These are phyloP conservation scores for Thumatha senex DNA, from an alignment of 2,888 invertebrate species.

Conservation along the genomic window DNA sequence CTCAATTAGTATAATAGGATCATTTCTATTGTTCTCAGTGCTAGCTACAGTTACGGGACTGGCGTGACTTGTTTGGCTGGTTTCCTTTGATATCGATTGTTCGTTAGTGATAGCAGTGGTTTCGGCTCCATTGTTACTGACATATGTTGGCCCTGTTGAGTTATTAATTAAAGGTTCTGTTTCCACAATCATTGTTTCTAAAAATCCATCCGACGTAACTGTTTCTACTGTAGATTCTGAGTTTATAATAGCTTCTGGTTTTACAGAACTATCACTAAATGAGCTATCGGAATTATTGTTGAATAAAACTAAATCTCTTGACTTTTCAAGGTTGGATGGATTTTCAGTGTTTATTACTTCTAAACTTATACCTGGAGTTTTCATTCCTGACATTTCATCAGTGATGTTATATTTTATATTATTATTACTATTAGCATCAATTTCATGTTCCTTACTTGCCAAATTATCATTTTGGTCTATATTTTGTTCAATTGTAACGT, in stretches of 20 bases:
- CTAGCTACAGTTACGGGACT: background rate
- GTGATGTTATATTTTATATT: background rate
- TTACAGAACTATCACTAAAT: background rate
- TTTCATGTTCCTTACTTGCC: background rate
- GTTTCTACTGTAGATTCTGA: background rate
- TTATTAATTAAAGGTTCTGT: background rate
- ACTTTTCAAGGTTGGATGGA: background rate
- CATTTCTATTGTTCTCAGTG: slow-evolving; percentile 7
- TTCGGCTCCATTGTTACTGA: background rate
- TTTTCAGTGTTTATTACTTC: background rate
- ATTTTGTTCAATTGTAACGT: background rate
- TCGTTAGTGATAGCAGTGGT: background rate
- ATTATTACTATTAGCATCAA: background rate
- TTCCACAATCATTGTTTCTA: background rate
- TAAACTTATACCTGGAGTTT: background rate
- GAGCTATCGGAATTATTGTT: background rate
- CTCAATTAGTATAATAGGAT: slow-evolving; percentile 26
- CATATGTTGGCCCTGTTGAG: background rate
- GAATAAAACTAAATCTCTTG: no score
- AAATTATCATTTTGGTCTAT: background rate
- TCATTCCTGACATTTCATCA: background rate
- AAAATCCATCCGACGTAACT: background rate
- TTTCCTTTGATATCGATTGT: background rate
- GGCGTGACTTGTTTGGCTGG: background rate
- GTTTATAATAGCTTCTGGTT: background rate